These are phyloP conservation scores for Neosilurus mollespiculum DNA, from an alignment of 2,797 vertebrate genomes.

Conservation along the genomic window DNA sequence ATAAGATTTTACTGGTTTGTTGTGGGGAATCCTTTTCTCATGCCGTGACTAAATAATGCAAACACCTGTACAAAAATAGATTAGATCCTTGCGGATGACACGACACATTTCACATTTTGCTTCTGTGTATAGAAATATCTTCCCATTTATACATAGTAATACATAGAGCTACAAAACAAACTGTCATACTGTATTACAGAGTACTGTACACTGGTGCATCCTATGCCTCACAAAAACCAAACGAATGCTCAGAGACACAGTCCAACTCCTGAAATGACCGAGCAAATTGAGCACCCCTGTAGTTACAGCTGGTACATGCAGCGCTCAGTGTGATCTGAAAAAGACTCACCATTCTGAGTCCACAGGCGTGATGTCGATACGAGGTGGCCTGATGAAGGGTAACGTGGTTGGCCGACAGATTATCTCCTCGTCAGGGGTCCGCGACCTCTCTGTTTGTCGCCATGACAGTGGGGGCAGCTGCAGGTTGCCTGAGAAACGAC, in stretches of 20 bases:
- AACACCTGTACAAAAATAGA: not conserved
- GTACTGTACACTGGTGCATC: not conserved
- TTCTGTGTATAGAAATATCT: not conserved
- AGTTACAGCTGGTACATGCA: not conserved
- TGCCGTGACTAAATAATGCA: not conserved
- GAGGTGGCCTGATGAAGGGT: slow-evolving; percentile 82
- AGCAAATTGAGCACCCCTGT: not conserved
- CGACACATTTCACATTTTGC: not conserved
- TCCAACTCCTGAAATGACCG: not conserved
- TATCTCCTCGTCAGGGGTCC: slow-evolving; percentile 84
- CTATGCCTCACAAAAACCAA: not conserved
- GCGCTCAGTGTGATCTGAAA: not conserved
- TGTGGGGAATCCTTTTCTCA: too few relatives aligned
- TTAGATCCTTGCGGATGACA: not conserved
- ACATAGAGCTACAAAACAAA: not conserved
- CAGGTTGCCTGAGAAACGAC: slow-evolving; percentile 89
- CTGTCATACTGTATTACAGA: not conserved
- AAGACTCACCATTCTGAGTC: slow-evolving; percentile 85
- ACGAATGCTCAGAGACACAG: not conserved
- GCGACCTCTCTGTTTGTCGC: slow-evolving; percentile 82
- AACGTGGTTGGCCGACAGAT: slow-evolving; percentile 86
- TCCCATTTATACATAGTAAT: too few relatives aligned
- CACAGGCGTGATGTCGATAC: slow-evolving; percentile 90
- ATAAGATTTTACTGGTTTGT: too few relatives aligned
- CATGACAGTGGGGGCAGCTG: slow-evolving; percentile 91